A percentile compares a stretch with the other conserved stretches of the same genome.
Evolutionary conservation across 2,797 vertebrate species (phyloP).

Genomic region (Hipposideros larvatus): DNA sequence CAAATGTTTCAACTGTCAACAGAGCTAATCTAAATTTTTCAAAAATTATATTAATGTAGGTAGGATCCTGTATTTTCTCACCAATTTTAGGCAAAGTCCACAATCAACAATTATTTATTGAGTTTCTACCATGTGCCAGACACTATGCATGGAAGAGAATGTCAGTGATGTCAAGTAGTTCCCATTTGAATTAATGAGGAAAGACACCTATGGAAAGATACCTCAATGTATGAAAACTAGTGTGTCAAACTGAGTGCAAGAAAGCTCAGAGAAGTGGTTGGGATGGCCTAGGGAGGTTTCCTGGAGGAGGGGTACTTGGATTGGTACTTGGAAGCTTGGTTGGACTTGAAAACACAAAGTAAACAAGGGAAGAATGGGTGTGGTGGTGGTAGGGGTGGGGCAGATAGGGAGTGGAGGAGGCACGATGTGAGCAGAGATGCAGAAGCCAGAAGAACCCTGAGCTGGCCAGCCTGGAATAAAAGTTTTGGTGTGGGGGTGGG

Average conservation of each 20-base stretch:
- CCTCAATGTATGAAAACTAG: background rate
- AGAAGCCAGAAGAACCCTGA: background rate
- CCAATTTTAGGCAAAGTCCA: background rate
- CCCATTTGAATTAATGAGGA: background rate
- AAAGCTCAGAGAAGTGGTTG: background rate
- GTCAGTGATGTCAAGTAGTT: background rate
- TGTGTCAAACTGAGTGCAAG: background rate
- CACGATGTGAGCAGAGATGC: background rate
- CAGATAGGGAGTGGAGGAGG: background rate
- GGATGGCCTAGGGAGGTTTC: no score
- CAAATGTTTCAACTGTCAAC: background rate
- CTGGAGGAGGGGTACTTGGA: background rate
- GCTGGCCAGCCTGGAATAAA: background rate
- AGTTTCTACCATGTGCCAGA: background rate
- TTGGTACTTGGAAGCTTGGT: background rate
- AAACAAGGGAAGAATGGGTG: background rate
- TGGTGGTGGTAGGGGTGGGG: no score
- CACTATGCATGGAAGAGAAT: background rate
- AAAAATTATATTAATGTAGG: background rate
- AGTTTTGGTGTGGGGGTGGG: background rate
- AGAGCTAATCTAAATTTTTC: slow-evolving; percentile 2
- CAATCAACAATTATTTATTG: background rate
- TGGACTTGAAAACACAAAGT: background rate
- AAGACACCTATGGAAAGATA: background rate
- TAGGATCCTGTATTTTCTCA: background rate